phyloP scores from a whole-genome alignment of 2,888 invertebrate genomes.

The Cremastobaeus sp. region DNA sequence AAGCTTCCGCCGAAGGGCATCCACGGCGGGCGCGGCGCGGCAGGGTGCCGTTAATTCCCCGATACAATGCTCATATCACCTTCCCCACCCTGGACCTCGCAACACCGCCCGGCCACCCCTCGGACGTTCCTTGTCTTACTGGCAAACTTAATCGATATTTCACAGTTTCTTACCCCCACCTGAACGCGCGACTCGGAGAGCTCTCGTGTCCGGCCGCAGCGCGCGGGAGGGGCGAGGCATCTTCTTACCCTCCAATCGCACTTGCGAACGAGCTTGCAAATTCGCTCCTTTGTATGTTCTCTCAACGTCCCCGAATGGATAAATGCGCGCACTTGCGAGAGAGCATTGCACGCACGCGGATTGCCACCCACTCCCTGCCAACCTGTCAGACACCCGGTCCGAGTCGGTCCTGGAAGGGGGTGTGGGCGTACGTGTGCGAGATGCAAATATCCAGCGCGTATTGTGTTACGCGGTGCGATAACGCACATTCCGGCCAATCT shows the following conservation, averaged over 20 bases:
- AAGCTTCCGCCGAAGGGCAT: conserved; percentile 52
- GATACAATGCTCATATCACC: conserved; percentile 79
- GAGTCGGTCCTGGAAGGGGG: conserved; percentile 30
- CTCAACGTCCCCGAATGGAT: conserved; percentile 53
- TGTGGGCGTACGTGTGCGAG: conserved; percentile 40
- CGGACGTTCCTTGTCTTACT: conserved; percentile 79
- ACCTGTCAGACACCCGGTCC: conserved; percentile 39
- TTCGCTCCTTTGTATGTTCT: conserved; percentile 58
- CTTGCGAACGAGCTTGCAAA: conserved; percentile 64
- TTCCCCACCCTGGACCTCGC: conserved; percentile 74
- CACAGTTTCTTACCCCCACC: conserved; percentile 79
- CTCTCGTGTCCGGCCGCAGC: conserved; percentile 73
- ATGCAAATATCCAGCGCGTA: conserved; percentile 76
- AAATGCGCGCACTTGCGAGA: conserved; percentile 49
- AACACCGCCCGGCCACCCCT: conserved; percentile 68
- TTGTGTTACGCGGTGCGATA: conserved; percentile 75
- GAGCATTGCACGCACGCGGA: conserved; percentile 47
- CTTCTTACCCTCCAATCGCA: conserved; percentile 74
- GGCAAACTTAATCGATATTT: conserved; percentile 79
- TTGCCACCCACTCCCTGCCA: conserved; percentile 19
- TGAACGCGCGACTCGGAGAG: conserved; percentile 61
- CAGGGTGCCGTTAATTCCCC: conserved; percentile 77
- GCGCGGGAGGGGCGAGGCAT: conserved; percentile 67
- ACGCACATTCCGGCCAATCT: conserved; percentile 65
- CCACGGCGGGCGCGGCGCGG: conserved; percentile 59